Base-by-base conservation (phyloP, 2,113 vertebrate genomes). In the Aspiorhynchus laticeps region DNA sequence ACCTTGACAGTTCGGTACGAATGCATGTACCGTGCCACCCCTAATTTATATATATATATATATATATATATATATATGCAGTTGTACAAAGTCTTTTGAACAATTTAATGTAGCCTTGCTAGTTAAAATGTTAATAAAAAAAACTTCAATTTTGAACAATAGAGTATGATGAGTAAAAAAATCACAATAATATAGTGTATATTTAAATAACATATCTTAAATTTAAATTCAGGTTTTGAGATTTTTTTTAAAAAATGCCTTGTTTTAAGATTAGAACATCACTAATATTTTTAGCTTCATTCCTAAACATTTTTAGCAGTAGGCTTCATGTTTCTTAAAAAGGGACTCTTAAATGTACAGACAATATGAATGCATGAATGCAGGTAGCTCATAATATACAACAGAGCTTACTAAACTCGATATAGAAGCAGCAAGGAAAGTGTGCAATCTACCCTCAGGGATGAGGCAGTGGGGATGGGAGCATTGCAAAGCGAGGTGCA, bases 391-490 rank as follows among this genome's bases (percentile, higher is more conserved):
- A 33, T 31, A 46, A 82, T 31, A 67, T 43, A 21, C 15, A 21
- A 65, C 79, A 28, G 24, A 4, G 3, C 36, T 67, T 48, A 46
- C 41, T 67, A 67, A 82, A 33, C 80, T 83, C 24, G 26, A 21
- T 15, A 21, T 31, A 51, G 2, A 67, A 69, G 65, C 26, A 19
- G 36, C 12, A 71, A 33, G 26, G 41, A 17, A 71, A 33, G 28
- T n/a, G 73, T 24, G 24, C 48, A 46, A 38, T 77, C 61, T 82
- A 8, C 17, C 79, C 69, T 61, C 67, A 33, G 65, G 71, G 83
- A 48, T 48, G 15, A 53, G 80, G 48, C 31, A 28, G 43, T 82
- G 28, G 71, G 51, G 10, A 77, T 65, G 65, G 67, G 28, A 61
- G 36, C 17, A 9, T 41, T 59, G 46, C n/a, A 69, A 80, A 53